Percentiles rank a stretch among this genome's conserved stretches.
Conservation (phyloP, 2,797 vertebrate genomes). For the Rhabdomys pumilio region DNA sequence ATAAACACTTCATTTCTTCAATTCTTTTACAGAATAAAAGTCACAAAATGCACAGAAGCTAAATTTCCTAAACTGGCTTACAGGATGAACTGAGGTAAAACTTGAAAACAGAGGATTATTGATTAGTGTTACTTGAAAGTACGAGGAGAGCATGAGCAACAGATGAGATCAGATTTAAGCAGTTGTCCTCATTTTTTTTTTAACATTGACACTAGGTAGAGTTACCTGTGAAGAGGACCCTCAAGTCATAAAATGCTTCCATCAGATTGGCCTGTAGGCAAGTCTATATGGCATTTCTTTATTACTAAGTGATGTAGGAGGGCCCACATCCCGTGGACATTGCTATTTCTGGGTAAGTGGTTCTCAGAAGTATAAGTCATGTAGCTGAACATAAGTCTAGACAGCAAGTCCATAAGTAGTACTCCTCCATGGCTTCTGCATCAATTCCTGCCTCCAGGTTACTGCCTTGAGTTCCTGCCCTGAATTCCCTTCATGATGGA, state of each 20-base stretch:
- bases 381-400: background rate
- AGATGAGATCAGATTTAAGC: background rate
- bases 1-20: background rate
- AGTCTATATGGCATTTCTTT: background rate
- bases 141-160: background rate
- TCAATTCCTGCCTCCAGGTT: background rate
- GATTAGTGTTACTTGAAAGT: background rate
- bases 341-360: no score
- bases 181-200: background rate
- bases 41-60: background rate
- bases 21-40: slow-evolving; percentile 25
- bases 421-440: background rate
- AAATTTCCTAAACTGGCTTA: background rate
- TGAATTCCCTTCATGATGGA: background rate
- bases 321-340: background rate
- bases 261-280: no score
- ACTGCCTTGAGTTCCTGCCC: background rate
- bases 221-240: background rate
- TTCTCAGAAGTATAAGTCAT: background rate
- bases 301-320: background rate
- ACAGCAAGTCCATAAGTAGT: no score
- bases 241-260: background rate
- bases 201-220: background rate
- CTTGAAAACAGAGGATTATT: background rate
- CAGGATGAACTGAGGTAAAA: background rate